phyloP scores from a whole-genome alignment of 2,113 vertebrate genomes.

The Gambusia holbrooki region DNA sequence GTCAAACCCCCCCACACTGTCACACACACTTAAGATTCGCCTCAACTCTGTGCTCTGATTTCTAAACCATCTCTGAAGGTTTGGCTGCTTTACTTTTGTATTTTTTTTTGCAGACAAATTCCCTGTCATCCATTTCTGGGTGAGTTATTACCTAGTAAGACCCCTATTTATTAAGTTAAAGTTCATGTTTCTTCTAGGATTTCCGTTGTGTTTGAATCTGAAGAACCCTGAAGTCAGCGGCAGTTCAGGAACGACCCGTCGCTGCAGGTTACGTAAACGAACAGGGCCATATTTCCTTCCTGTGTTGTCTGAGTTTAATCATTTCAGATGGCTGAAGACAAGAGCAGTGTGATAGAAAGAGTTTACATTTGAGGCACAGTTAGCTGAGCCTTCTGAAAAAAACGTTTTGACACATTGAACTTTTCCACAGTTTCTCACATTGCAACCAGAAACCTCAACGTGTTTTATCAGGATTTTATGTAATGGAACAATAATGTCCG shows the following conservation, averaged over 20 bases:
- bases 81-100: not conserved
- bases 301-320: not conserved
- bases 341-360: too few species aligned
- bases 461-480: not conserved
- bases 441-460: not conserved
- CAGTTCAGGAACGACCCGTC: not conserved
- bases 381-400: too few species aligned
- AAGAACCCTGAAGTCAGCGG: not conserved
- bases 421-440: not conserved
- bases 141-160: not conserved
- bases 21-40: not conserved
- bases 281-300: not conserved
- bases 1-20: slow-evolving; percentile 39
- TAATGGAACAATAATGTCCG: not conserved
- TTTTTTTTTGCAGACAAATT: not conserved
- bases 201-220: not conserved
- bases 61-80: not conserved
- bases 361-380: too few species aligned
- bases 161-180: not conserved
- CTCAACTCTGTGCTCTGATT: not conserved
- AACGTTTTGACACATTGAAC: too few species aligned
- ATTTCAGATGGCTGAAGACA: not conserved
- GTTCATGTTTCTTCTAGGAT: not conserved
- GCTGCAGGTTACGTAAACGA: not conserved
- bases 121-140: not conserved